Conservation (phyloP, 2,113 vertebrate genomes). For the Tauraco erythrolophus region DNA sequence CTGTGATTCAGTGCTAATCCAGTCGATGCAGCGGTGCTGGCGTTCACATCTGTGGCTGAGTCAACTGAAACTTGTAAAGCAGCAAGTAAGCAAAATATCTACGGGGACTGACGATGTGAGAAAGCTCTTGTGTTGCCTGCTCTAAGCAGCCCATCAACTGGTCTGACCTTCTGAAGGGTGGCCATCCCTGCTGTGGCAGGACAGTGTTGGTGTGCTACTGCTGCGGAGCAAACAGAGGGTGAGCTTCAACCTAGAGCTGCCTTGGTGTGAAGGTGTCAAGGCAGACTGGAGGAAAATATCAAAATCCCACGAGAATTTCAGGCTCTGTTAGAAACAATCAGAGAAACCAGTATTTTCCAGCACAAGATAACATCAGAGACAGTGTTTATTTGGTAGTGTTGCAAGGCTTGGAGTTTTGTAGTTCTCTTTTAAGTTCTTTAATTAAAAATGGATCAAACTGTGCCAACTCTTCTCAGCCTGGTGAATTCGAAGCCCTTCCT, state of each 20-base stretch:
- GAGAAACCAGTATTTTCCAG: slow-evolving; percentile 8
- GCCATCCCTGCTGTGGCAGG: neutral
- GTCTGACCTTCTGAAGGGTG: neutral
- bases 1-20: neutral
- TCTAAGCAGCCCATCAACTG: neutral
- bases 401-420: slow-evolving; percentile 19
- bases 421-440: slow-evolving; percentile 5
- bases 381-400: neutral
- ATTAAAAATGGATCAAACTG: neutral
- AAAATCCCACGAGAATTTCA: neutral
- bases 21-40: neutral
- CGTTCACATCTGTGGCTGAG: neutral
- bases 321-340: neutral
- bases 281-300: neutral
- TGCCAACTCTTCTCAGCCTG: neutral
- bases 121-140: neutral
- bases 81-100: neutral
- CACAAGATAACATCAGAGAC: neutral
- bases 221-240: neutral
- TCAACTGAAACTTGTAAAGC: neutral
- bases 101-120: neutral
- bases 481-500: neutral
- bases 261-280: accelerated
- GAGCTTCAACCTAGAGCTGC: neutral
- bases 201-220: neutral